A percentile compares a stretch with the other conserved stretches of the same genome.
Evolutionary conservation across 2,797 vertebrate species (phyloP).

Genomic region (Propithecus deckenii): DNA sequence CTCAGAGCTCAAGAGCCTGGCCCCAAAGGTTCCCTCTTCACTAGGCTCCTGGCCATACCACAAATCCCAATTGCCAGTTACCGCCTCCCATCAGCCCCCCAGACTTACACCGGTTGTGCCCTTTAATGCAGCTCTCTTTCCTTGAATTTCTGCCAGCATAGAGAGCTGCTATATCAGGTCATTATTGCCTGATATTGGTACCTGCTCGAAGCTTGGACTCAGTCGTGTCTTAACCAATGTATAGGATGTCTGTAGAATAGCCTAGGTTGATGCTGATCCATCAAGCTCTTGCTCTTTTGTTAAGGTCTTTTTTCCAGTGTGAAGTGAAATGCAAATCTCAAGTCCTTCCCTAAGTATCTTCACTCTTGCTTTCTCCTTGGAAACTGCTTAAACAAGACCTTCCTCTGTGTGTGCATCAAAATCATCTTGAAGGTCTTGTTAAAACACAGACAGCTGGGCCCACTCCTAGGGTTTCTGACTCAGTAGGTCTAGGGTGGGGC

Average conservation of each 20-base stretch:
- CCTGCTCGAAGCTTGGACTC: neutral
- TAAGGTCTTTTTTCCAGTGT: neutral
- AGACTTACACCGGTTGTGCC: neutral
- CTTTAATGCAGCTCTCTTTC: neutral
- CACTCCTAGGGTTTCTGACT: neutral
- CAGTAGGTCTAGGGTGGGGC: neutral
- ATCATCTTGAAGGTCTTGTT: neutral
- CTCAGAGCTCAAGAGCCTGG: neutral
- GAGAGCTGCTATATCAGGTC: neutral
- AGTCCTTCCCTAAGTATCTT: neutral
- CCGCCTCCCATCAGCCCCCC: neutral
- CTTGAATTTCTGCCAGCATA: neutral
- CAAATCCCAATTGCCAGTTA: neutral
- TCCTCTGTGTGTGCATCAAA: neutral
- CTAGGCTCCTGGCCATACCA: neutral
- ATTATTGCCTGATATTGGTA: neutral
- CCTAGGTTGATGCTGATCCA: neutral
- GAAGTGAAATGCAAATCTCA: neutral
- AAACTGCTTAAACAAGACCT: neutral
- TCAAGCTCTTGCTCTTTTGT: neutral
- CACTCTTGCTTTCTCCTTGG: neutral
- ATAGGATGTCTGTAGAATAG: neutral
- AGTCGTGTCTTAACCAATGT: neutral
- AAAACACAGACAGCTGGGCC: neutral
- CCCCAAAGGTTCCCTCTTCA: neutral